phyloP scores from a whole-genome alignment of 2,888 invertebrate species.

The Lochmaea crataegi region DNA sequence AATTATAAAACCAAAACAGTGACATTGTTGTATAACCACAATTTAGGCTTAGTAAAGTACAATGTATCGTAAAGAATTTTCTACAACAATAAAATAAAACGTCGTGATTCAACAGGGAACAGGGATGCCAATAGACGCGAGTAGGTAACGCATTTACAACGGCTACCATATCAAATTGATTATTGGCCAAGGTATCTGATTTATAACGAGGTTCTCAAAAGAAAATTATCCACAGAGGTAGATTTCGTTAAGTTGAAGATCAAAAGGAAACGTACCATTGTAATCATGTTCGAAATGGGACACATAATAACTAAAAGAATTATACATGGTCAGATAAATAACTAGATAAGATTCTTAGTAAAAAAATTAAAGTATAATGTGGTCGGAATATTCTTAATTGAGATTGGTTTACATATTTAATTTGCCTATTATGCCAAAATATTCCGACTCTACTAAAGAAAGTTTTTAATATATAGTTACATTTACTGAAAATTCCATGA shows the following conservation, averaged over 20 bases:
- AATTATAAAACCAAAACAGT: background rate
- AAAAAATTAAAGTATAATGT: too few relatives aligned
- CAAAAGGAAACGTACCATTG: constrained; percentile 25
- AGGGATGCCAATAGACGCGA: constrained; percentile 22
- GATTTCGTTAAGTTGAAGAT: constrained; percentile 40
- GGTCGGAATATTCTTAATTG: too few relatives aligned
- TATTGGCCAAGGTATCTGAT: constrained; percentile 51
- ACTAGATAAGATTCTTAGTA: too few relatives aligned
- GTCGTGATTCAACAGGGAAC: background rate
- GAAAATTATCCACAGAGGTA: constrained; percentile 49
- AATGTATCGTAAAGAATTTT: constrained; percentile 9
- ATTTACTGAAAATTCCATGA: too few relatives aligned
- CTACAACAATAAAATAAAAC: constrained; percentile 1
- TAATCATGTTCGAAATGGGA: constrained; percentile 19
- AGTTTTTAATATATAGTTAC: too few relatives aligned
- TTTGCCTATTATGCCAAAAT: too few relatives aligned
- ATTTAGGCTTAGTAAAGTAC: background rate
- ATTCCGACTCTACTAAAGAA: too few relatives aligned
- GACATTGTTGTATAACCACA: constrained; percentile 5
- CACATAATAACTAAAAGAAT: constrained; percentile 14
- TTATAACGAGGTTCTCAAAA: constrained; percentile 52
- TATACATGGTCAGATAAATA: constrained; percentile 2
- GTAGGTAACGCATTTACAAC: constrained; percentile 20
- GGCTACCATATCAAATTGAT: constrained; percentile 52
- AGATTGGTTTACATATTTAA: too few relatives aligned